Evolutionary conservation across 2,888 invertebrate species (phyloP), one percentile per base, ranked within the genome.

Genomic region (Adelognathus sp.): DNA sequence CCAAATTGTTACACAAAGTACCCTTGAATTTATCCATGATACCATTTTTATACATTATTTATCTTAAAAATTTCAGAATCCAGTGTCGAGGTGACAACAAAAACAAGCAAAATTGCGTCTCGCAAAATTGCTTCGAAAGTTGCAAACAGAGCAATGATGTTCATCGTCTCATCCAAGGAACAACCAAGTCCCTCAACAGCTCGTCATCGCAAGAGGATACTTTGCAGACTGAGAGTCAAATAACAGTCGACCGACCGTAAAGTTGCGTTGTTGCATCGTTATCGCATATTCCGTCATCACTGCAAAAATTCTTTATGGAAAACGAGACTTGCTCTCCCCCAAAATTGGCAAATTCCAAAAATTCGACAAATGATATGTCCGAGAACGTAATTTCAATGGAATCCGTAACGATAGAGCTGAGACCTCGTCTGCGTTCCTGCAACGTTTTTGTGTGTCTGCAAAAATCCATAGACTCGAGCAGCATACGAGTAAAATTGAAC

Each of bases 351-450:
- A 27, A 14, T 29, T 63, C 63, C 3, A 11, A 5, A 9, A 21
- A 52, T 29, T 6, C 41, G 5, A 18, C 36, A 52, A 21, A 72
- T 39, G 61, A 58, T 69, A 44, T 14, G 14, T 2, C 21, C 3
- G 3, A 44, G 4, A 39, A 41, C 9, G 6, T 11, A 36, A 60
- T 66, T 67, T 52, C 76, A 58, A 85, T 83, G 84, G 81, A 83
- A 66, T 80, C 70, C 7, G 76, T 91, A 67, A 91, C 90, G 5
- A 80, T 91, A 56, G 91, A 91, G 79, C 44, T 88, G 18, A 84
- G 90, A 58, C 89, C 90, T 3, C 87, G 88, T 24, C 81, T 91
- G 39, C 86, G 86, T 52, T 88, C 88, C 11, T 88, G 89, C 67
- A 90, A 88, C 71, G 88, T 87, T 7, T 90, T 88, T 71, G 87